Percentiles rank a stretch among this genome's conserved stretches.
These are phyloP conservation scores for Esperia sulphurella DNA, from an alignment of 2,888 invertebrate genomes.

Conservation along the genomic window DNA sequence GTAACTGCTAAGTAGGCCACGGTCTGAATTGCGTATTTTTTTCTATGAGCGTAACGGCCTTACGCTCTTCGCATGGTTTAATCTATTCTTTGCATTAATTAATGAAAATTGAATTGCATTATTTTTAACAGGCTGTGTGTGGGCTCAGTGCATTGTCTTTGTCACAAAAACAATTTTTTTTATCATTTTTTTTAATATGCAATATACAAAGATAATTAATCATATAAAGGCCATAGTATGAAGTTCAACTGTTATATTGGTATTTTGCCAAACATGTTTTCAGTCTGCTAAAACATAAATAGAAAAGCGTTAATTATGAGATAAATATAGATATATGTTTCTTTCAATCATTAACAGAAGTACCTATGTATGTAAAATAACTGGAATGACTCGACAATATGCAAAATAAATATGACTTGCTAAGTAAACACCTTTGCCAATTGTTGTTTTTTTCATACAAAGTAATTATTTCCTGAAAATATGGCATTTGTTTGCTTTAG, in stretches of 20 bases:
- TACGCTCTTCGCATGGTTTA: conserved; percentile 27
- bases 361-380: too few relatives aligned
- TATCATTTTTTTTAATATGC: too few relatives aligned
- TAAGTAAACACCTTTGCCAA: too few relatives aligned
- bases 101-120: conserved; percentile 16
- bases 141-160: too few relatives aligned
- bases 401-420: not conserved
- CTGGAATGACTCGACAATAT: not conserved
- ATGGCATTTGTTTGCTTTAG: too few relatives aligned
- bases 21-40: conserved; percentile 70
- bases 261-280: conserved; percentile 34
- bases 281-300: conserved; percentile 8
- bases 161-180: not conserved
- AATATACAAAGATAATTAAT: conserved; percentile 10
- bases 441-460: too few relatives aligned
- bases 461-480: too few relatives aligned
- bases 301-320: not conserved
- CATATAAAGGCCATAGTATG: conserved; percentile 20
- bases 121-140: not conserved
- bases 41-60: conserved; percentile 43
- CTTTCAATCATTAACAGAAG: too few relatives aligned
- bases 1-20: conserved; percentile 73
- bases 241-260: conserved; percentile 35
- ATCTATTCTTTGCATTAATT: conserved; percentile 20
- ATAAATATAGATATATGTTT: not conserved